A percentile compares a stretch with the other conserved stretches of the same genome.
phyloP scores from a whole-genome alignment of 2,888 invertebrate species.

The Pelosia muscerda region DNA sequence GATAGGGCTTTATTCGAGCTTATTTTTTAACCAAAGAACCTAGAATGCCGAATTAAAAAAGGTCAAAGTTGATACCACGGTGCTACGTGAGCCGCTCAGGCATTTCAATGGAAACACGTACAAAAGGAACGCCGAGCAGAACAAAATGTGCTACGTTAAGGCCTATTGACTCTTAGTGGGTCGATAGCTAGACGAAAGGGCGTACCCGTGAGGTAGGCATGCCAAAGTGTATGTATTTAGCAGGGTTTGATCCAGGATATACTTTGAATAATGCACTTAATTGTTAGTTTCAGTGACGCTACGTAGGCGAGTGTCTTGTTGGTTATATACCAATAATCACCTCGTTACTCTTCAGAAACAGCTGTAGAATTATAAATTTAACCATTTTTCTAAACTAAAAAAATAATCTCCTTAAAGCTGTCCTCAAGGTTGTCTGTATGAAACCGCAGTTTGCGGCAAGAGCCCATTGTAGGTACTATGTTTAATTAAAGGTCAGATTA shows the following conservation, averaged over 20 bases:
- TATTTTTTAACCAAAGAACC: not conserved
- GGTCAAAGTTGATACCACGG: not conserved
- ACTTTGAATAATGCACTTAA: conserved; percentile 1
- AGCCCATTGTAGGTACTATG: too few relatives aligned
- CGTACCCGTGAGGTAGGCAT: not conserved
- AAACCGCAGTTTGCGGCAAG: too few relatives aligned
- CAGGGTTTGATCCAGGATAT: not conserved
- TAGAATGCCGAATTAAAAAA: not conserved
- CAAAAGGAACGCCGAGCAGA: conserved; percentile 9
- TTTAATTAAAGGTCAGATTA: too few relatives aligned
- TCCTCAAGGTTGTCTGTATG: too few relatives aligned
- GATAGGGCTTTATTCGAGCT: not conserved
- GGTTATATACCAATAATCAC: too few relatives aligned
- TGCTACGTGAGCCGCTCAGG: not conserved
- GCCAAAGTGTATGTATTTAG: not conserved
- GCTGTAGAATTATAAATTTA: not conserved
- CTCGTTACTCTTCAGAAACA: not conserved
- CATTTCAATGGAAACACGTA: conserved; percentile 27
- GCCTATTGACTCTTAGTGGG: conserved; percentile 32
- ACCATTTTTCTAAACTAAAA: too few relatives aligned
- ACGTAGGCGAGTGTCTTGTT: too few relatives aligned
- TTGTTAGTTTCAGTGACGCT: not conserved
- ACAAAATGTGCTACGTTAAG: conserved; percentile 36
- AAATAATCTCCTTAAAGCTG: too few relatives aligned
- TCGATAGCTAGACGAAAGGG: conserved; percentile 41